Conservation (phyloP, 2,113 vertebrate species). For the Mus pahari region DNA sequence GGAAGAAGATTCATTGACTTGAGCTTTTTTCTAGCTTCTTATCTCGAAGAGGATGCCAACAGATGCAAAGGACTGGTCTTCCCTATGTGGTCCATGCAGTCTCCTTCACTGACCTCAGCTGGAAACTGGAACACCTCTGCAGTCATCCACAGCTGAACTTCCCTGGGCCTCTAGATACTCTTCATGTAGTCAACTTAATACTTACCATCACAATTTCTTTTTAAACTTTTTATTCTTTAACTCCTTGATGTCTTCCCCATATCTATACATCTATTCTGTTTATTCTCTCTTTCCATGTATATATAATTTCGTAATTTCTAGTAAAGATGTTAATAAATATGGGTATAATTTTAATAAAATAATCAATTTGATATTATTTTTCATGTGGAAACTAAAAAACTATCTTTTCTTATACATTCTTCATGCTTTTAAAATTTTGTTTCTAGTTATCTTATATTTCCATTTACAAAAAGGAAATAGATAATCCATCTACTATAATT, state of each 20-base stretch:
- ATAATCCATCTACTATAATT: not conserved
- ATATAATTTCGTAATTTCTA: not conserved
- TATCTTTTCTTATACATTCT: not conserved
- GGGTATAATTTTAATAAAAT: constrained; percentile 31
- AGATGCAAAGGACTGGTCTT: not conserved
- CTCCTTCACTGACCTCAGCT: not conserved
- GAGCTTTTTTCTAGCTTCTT: not conserved
- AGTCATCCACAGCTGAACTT: not conserved
- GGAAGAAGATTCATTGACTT: not conserved
- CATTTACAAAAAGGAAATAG: not conserved
- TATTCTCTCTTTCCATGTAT: not conserved
- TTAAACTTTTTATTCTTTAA: not conserved
- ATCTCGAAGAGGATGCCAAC: not conserved
- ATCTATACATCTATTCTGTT: not conserved
- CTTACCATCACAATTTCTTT: not conserved
- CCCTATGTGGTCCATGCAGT: no score
- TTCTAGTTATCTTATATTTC: not conserved
- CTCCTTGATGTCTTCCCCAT: not conserved
- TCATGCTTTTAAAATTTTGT: not conserved
- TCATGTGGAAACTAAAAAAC: not conserved
- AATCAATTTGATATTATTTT: not conserved
- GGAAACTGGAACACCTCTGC: not conserved
- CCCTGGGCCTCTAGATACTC: not conserved
- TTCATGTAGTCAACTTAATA: not conserved
- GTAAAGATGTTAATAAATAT: constrained; percentile 38